phyloP scores from a whole-genome alignment of 2,797 vertebrate species.

The Phaenicophaeus curvirostris region DNA sequence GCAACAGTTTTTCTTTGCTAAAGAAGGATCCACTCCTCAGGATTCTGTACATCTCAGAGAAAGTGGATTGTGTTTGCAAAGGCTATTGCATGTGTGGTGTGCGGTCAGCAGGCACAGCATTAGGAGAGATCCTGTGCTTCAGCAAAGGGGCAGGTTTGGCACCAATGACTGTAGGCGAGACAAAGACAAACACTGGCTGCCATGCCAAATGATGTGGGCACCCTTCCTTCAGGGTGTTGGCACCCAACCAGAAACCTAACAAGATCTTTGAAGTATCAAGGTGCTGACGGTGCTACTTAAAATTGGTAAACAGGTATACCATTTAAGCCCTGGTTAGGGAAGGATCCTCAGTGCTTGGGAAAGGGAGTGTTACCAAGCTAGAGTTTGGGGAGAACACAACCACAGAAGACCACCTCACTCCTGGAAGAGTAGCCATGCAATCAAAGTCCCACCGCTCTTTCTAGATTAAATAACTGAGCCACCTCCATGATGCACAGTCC shows the following conservation, averaged over 20 bases:
- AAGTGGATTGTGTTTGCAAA: not conserved
- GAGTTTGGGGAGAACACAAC: not conserved
- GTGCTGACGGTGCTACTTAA: conserved; percentile 43
- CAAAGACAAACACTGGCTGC: not conserved
- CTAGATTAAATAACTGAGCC: not conserved
- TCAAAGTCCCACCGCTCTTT: not conserved
- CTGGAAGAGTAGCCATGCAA: not conserved
- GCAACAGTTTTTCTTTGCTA: not conserved
- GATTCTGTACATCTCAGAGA: not conserved
- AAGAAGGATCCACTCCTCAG: not conserved
- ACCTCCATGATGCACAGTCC: not conserved
- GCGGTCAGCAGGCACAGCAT: not conserved
- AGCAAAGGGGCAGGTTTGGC: not conserved
- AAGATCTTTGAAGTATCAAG: conserved; percentile 28
- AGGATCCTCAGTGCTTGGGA: not conserved
- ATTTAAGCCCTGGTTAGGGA: not conserved
- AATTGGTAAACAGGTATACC: not conserved
- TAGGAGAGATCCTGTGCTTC: not conserved
- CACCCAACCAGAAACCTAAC: not conserved
- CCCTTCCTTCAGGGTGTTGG: not conserved
- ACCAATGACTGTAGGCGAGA: not conserved
- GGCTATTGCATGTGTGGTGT: not conserved
- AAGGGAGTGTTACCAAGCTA: not conserved
- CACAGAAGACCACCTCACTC: rapidly evolving
- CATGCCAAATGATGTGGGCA: not conserved